Percentiles rank a stretch among this genome's conserved stretches.
These are phyloP conservation scores for Archilochus colubris DNA, from an alignment of 2,113 vertebrate genomes.

Conservation along the genomic window DNA sequence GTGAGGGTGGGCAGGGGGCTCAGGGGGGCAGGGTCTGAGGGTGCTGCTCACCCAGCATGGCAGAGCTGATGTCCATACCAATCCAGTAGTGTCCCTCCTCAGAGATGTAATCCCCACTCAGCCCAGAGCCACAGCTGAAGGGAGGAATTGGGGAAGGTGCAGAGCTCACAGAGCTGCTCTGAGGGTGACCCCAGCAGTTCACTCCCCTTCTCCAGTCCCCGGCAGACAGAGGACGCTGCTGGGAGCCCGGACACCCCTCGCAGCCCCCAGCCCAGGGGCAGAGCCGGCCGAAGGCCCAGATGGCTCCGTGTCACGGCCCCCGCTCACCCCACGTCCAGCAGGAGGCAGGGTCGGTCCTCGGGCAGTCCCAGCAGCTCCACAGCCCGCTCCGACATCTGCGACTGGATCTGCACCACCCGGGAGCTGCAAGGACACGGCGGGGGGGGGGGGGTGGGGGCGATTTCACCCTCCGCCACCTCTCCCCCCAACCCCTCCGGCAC, in stretches of 20 bases:
- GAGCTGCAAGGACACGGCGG: conserved; percentile 76
- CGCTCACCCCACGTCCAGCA: conserved; percentile 91
- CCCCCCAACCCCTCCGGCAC: too few relatives aligned
- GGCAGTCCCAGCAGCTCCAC: conserved; percentile 90
- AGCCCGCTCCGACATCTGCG: conserved; percentile 91
- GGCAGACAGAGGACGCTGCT: fast-evolving
- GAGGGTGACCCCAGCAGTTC: background rate
- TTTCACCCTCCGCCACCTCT: background rate
- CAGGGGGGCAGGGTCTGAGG: background rate
- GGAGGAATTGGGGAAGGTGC: fast-evolving
- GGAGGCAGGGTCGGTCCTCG: conserved; percentile 82
- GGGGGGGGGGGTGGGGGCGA: too few relatives aligned
- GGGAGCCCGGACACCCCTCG: fast-evolving
- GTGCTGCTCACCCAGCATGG: conserved; percentile 89
- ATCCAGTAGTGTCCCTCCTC: conserved; percentile 93
- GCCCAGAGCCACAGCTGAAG: conserved; percentile 91
- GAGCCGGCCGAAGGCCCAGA: fast-evolving
- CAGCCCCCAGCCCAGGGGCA: fast-evolving
- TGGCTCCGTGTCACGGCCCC: background rate
- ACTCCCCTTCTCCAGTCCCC: too few relatives aligned
- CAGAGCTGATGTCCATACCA: conserved; percentile 92
- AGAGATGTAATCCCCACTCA: conserved; percentile 91
- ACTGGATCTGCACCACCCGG: conserved; percentile 93
- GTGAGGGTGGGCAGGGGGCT: background rate
- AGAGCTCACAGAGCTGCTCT: fast-evolving